Percentiles rank a stretch among this genome's conserved stretches.
Evolutionary conservation across 2,888 invertebrate species (phyloP).

Genomic region (Dinocampus coccinellae): DNA sequence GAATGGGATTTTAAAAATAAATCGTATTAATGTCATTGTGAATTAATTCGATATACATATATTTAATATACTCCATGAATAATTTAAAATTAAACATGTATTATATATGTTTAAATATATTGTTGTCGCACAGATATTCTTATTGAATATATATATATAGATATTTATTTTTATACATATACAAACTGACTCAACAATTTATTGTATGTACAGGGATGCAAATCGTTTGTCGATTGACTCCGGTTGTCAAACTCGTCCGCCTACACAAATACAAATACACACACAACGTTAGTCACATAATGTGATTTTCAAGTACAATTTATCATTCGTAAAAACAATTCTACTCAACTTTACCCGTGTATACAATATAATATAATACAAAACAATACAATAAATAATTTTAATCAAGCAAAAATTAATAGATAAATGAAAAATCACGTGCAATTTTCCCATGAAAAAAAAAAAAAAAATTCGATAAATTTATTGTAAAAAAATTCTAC

Average conservation of each 20-base stretch:
- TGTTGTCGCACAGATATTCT: slow-evolving; percentile 13
- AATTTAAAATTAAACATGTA: slow-evolving; percentile 18
- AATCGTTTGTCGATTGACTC: slow-evolving; percentile 43
- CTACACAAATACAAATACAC: slow-evolving; percentile 34
- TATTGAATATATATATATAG: too few relatives aligned
- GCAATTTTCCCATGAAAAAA: too few relatives aligned
- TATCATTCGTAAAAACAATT: slow-evolving; percentile 24
- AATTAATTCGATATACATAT: slow-evolving; percentile 12
- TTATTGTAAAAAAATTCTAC: too few relatives aligned
- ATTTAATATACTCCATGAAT: slow-evolving; percentile 11
- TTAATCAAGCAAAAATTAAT: neutral
- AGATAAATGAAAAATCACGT: too few relatives aligned
- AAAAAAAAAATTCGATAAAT: too few relatives aligned
- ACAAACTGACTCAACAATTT: slow-evolving; percentile 1
- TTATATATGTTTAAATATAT: slow-evolving; percentile 8
- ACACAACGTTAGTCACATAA: slow-evolving; percentile 7
- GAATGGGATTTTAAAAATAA: slow-evolving; percentile 3
- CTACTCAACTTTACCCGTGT: slow-evolving; percentile 18
- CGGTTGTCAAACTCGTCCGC: slow-evolving; percentile 43
- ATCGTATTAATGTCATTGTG: slow-evolving; percentile 19
- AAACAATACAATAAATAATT: neutral
- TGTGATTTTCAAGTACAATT: slow-evolving; percentile 12
- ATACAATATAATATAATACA: too few relatives aligned
- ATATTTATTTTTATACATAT: too few relatives aligned
- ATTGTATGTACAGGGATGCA: slow-evolving; percentile 33